These are phyloP conservation scores for Fragum fragum DNA, from an alignment of 2,888 invertebrate species.

Conservation along the genomic window DNA sequence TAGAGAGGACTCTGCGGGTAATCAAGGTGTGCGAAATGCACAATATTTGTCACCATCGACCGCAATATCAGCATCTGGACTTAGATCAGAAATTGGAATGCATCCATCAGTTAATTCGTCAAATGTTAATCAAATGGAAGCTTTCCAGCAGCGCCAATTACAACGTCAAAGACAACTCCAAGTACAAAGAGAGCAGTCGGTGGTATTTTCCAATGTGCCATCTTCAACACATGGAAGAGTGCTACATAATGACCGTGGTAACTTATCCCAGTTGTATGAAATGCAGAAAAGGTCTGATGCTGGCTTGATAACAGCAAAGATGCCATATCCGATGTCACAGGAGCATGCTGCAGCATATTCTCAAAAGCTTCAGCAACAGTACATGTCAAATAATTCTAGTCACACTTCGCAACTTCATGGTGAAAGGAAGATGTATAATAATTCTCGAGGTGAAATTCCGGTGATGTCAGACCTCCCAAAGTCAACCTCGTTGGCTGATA, in stretches of 20 bases:
- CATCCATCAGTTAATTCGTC: neutral
- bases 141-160: constrained; percentile 49
- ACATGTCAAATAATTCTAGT: constrained; percentile 22
- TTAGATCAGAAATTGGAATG: neutral
- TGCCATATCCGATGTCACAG: constrained; percentile 11
- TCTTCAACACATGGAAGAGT: constrained; percentile 1
- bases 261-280: neutral
- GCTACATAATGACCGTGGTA: neutral
- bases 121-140: constrained; percentile 17
- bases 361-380: constrained; percentile 20
- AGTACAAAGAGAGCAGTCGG: constrained; percentile 11
- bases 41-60: neutral
- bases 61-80: neutral
- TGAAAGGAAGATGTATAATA: neutral
- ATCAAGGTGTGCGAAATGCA: neutral
- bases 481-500: neutral
- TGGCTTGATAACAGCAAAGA: neutral
- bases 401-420: neutral
- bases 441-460: constrained; percentile 40
- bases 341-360: constrained; percentile 4
- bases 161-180: constrained; percentile 51
- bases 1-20: neutral
- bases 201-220: constrained; percentile 1
- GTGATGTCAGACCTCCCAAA: constrained; percentile 47
- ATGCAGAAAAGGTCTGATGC: constrained; percentile 1